phyloP scores from a whole-genome alignment of 2,113 vertebrate species.

The Saccopteryx bilineata region DNA sequence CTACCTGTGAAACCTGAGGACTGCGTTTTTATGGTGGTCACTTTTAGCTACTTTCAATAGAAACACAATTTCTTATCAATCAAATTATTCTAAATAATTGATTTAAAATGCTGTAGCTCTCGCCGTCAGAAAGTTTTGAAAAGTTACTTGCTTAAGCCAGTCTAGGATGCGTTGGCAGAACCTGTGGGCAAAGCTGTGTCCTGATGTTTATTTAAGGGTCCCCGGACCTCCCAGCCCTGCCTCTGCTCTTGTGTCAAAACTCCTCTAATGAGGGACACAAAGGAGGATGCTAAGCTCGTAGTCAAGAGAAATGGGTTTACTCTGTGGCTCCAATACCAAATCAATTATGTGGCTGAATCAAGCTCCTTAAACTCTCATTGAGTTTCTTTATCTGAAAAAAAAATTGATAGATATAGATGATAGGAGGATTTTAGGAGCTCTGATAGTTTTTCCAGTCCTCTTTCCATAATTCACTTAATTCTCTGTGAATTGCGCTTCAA shows the following conservation, averaged over 20 bases:
- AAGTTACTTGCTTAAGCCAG: background rate
- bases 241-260: background rate
- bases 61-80: conserved; percentile 30
- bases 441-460: background rate
- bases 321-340: background rate
- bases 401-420: too few relatives aligned
- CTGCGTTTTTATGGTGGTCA: conserved; percentile 38
- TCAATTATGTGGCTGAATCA: background rate
- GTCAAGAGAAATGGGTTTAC: background rate
- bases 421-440: background rate
- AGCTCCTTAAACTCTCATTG: background rate
- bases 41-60: background rate
- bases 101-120: background rate
- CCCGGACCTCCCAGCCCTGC: background rate
- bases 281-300: background rate
- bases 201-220: background rate
- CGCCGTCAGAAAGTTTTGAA: background rate
- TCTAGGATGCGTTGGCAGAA: background rate
- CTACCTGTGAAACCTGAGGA: background rate
- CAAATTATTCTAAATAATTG: conserved; percentile 11
- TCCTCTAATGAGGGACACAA: background rate
- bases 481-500: background rate
- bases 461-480: background rate
- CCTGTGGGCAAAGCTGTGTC: background rate
- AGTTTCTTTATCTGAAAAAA: background rate